These are phyloP conservation scores for Pygathrix nemaeus DNA, from an alignment of 2,113 vertebrate species.

Conservation along the genomic window DNA sequence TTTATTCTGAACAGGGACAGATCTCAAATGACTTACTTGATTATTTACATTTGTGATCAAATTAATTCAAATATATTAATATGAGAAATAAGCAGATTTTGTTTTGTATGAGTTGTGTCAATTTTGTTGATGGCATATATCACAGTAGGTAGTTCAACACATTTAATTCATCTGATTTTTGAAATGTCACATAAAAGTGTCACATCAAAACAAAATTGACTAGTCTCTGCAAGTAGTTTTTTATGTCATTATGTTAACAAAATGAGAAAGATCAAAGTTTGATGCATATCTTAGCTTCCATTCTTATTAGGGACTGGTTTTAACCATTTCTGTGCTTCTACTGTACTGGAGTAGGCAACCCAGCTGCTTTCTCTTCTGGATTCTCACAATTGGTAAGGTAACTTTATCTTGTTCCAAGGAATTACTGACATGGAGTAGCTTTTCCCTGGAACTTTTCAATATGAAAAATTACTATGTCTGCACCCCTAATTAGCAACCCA, in stretches of 20 bases:
- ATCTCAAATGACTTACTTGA: background rate
- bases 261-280: background rate
- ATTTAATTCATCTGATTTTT: constrained; percentile 28
- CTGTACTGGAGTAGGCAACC: background rate
- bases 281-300: background rate
- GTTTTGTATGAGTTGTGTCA: background rate
- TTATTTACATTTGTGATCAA: constrained; percentile 29
- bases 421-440: background rate
- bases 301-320: background rate
- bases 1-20: background rate
- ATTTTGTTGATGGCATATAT: background rate
- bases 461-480: background rate
- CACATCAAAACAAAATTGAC: background rate
- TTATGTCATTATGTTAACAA: background rate
- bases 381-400: background rate
- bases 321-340: background rate
- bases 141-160: background rate
- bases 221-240: background rate
- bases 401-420: background rate
- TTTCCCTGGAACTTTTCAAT: background rate
- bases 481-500: background rate
- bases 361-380: background rate
- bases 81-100: background rate
- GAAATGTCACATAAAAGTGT: background rate
- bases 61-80: constrained; percentile 19